phyloP scores from a whole-genome alignment of 2,888 invertebrate genomes.

The Dicycla oo region DNA sequence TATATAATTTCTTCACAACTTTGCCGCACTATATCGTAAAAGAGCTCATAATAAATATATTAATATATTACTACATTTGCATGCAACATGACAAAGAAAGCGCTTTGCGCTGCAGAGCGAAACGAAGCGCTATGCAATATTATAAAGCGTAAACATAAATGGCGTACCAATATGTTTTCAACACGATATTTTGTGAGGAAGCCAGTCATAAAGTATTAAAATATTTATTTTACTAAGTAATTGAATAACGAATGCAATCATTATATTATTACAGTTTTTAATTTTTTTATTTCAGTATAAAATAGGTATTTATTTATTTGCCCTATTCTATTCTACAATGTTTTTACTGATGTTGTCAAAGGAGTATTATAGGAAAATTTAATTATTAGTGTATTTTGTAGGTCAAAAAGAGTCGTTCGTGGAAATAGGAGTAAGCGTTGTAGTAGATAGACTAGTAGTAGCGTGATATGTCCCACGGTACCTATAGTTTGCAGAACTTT shows the following conservation, averaged over 20 bases:
- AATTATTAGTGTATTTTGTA: no score
- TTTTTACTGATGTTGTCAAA: no score
- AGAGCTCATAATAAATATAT: constrained; percentile 47
- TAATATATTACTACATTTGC: constrained; percentile 73
- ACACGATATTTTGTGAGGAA: constrained; percentile 32
- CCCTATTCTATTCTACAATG: no score
- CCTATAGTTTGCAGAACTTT: no score
- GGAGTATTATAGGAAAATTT: no score
- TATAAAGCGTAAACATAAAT: constrained; percentile 45
- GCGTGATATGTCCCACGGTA: no score
- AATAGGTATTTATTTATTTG: no score
- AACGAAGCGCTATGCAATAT: constrained; percentile 43
- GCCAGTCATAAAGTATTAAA: not conserved
- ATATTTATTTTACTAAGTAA: constrained; percentile 13
- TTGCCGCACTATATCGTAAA: constrained; percentile 4
- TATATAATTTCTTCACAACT: constrained; percentile 16
- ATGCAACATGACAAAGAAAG: constrained; percentile 81
- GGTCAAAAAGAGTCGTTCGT: no score
- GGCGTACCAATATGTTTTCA: constrained; percentile 34
- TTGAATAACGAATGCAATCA: not conserved
- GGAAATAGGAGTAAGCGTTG: no score
- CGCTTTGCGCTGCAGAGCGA: constrained; percentile 58
- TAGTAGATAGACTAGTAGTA: no score
- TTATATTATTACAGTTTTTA: no score
- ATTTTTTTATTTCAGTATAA: fast-evolving